Evolutionary conservation across 2,888 invertebrate species (phyloP), one percentile per base, ranked within the genome.

Genomic region (Drosophila algonquin): DNA sequence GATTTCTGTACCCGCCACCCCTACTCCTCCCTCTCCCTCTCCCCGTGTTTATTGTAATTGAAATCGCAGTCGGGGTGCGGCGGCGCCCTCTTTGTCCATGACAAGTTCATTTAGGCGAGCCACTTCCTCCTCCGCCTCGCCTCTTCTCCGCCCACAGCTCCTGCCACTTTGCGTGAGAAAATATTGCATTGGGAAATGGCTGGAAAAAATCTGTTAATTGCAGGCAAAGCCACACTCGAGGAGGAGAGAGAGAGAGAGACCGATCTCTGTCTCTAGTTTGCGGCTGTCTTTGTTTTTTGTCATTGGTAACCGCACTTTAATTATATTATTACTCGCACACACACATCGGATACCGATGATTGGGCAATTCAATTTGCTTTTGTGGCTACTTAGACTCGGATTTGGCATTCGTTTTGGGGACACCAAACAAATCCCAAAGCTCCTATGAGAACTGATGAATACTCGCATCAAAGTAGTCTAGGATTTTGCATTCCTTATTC

Each of bases 81-180:
- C 54, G 61, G 60, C 56, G 32, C 57, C 48, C 52, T 61, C 63
- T 45, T 55, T 58, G 53, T 35, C 46, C 67, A 57, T 77, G 81
- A 73, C 57, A 67, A 81, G 62, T 79, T 81, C 59, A 84, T 81
- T 75, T 79, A 62, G 62, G 68, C 52, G 53, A 58, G 57, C 32
- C 68, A 58, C 32, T 62, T 63, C 58, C 73, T 44, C 47, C 58
- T 3, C 21, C 21, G 21, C 21, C 21, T 21, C 21, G 21, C 21
- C 21, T 21, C 21, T 12, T 40, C 46, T 55, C 12, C 54, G 16
- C 48, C 46, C 30, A 40, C 45, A n/a, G 59, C 48, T 56, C 46
- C 44, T 55, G 59, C 24, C 21, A 12, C 14, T 35, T 55, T 45
- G 74, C 58, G 74, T 73, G 75, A 44, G 73, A 74, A 40, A 65